phyloP scores from a whole-genome alignment of 2,113 vertebrate genomes.

The Bos taurus region ARS-UCD2.0 NC_037347.1:11593501-11594000 shows the following conservation, averaged over 20 bases:
- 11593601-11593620: background rate
- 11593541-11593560: background rate
- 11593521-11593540: background rate
- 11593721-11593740: background rate
- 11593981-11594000: background rate
- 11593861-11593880: background rate
- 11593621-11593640: background rate
- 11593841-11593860: background rate
- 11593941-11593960: constrained; percentile 18
- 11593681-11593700: background rate
- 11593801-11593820: background rate
- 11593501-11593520: background rate
- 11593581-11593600: background rate
- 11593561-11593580: background rate
- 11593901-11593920: background rate
- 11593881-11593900: background rate
- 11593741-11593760: background rate
- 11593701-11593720: background rate
- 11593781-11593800: background rate
- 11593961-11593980: background rate
- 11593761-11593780: background rate
- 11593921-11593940: background rate
- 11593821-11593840: background rate
- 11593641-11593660: background rate
- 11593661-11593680: background rate